Evolutionary conservation across 1,140 invertebrate genomes (phyloP).

Genomic region (Microplitis demolitor): DNA sequence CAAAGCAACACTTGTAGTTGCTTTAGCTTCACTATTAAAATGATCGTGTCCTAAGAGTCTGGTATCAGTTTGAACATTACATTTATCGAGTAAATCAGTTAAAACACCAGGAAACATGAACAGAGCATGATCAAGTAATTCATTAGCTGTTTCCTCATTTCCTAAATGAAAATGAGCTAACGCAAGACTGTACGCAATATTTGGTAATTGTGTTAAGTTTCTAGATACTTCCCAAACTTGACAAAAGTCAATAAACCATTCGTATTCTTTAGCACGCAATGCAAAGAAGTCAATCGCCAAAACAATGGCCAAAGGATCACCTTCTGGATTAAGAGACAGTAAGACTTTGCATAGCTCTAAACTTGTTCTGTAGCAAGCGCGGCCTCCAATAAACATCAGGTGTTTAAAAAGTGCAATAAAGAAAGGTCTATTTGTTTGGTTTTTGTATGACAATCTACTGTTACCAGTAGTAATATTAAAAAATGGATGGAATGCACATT

Average conservation of each 20-base stretch:
- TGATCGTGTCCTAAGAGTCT: constrained; percentile 59
- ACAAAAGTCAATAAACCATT: constrained; percentile 79
- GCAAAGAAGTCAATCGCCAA: constrained; percentile 89
- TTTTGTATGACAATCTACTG: constrained; percentile 79
- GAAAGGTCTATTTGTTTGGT: constrained; percentile 84
- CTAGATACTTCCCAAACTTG: constrained; percentile 68
- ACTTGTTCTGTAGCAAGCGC: constrained; percentile 80
- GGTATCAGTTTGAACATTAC: constrained; percentile 73
- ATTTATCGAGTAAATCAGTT: constrained; percentile 76
- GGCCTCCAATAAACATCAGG: constrained; percentile 77
- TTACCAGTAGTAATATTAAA: constrained; percentile 79
- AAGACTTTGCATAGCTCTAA: constrained; percentile 80
- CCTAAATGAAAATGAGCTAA: constrained; percentile 72
- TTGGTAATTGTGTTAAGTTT: constrained; percentile 82
- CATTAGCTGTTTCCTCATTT: constrained; percentile 64
- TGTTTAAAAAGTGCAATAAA: constrained; percentile 88
- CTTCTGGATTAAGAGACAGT: constrained; percentile 79
- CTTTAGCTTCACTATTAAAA: constrained; percentile 45
- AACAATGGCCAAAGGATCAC: constrained; percentile 82
- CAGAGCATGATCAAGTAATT: constrained; percentile 76
- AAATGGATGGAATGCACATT: constrained; percentile 79
- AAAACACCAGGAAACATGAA: constrained; percentile 85
- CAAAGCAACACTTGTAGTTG: constrained; percentile 65
- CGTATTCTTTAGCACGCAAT: constrained; percentile 77
- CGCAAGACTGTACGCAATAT: constrained; percentile 85